Percentiles rank a stretch among this genome's conserved stretches.
These are phyloP conservation scores for Telmatherina bonti DNA, from an alignment of 2,797 vertebrate genomes.

Conservation along the genomic window DNA sequence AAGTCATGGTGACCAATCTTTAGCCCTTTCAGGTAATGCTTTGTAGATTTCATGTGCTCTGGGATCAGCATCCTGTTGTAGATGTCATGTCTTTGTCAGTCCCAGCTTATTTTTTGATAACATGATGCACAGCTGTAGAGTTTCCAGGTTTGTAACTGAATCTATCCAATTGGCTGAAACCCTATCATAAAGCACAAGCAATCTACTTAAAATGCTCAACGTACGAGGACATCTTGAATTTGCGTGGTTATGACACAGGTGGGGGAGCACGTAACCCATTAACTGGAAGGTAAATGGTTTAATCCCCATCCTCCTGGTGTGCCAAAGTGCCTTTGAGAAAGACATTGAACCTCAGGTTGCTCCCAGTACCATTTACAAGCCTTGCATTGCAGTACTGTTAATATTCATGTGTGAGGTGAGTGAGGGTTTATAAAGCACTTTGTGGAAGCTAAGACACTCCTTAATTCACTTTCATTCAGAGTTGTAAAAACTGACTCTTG, in stretches of 20 bases:
- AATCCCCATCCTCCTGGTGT: neutral
- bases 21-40: neutral
- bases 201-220: neutral
- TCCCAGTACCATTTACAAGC: neutral
- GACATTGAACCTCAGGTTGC: neutral
- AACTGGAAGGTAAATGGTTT: neutral
- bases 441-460: neutral
- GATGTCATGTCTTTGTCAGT: neutral
- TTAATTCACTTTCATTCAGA: neutral
- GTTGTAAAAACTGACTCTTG: neutral
- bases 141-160: neutral
- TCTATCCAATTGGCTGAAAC: neutral
- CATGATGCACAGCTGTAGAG: neutral
- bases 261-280: neutral
- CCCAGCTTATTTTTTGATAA: neutral
- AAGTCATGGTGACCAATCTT: neutral
- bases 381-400: neutral
- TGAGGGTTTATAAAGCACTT: neutral
- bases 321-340: neutral
- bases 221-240: neutral
- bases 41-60: neutral
- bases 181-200: neutral
- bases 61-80: neutral
- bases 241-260: too few species aligned
- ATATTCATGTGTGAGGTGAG: neutral